These are phyloP conservation scores for Zoanthus sansibaricus DNA, from an alignment of 92 coral and sea anemone genomes.

Conservation along the genomic window DNA sequence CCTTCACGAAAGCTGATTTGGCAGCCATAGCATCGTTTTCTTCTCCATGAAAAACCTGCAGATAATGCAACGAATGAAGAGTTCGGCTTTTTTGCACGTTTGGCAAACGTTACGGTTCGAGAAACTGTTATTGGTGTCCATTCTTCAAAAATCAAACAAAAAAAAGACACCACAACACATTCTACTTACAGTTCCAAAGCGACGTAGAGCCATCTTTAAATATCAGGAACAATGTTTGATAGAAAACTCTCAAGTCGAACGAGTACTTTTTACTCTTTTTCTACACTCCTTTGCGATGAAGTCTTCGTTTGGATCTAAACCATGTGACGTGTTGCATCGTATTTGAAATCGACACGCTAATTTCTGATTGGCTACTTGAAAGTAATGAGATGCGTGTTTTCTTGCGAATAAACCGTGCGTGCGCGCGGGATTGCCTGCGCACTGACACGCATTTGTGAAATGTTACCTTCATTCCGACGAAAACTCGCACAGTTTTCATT, in stretches of 20 bases:
- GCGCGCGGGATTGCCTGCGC: neutral
- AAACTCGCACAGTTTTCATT: no score
- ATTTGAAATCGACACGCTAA: slow-evolving; percentile 94
- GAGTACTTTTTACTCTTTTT: no score
- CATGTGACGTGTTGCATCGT: slow-evolving; percentile 68
- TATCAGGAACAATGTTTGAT: neutral
- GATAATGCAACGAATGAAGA: neutral
- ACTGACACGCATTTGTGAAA: neutral
- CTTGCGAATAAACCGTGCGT: neutral
- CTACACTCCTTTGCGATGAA: neutral
- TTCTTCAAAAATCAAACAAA: neutral
- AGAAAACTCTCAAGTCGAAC: neutral
- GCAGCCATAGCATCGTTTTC: slow-evolving; percentile 76
- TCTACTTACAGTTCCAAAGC: slow-evolving; percentile 87
- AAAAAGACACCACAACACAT: neutral
- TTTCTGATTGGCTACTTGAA: slow-evolving; percentile 82
- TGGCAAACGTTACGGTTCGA: neutral
- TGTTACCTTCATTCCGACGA: no score
- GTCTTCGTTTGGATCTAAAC: slow-evolving; percentile 68
- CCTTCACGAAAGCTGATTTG: slow-evolving; percentile 61
- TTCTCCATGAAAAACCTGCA: slow-evolving; percentile 67
- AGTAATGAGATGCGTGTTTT: slow-evolving; percentile 28
- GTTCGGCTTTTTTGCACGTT: neutral
- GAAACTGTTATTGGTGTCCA: neutral
- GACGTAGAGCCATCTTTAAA: slow-evolving; percentile 81